Evolutionary conservation across 2,888 invertebrate species (phyloP).

Genomic region (Calliscelio sp.): DNA sequence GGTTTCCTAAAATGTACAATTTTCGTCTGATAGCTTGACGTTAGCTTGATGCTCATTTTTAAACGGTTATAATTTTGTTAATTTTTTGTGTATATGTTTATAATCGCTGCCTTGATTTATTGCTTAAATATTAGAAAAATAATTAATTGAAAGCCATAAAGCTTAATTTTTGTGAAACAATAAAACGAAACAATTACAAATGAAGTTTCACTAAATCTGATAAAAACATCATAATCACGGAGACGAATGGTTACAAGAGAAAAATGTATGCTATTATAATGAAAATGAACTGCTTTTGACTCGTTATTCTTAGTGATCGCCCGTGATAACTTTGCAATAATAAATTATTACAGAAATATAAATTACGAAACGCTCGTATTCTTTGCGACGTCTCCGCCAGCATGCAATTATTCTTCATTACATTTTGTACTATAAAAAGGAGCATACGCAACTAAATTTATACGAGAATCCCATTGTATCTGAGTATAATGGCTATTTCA

Average conservation of each 20-base stretch:
- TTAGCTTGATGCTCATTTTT: too few relatives aligned
- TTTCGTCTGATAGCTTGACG: too few relatives aligned
- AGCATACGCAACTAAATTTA: constrained; percentile 6
- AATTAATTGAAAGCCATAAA: too few relatives aligned
- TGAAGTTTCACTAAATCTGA: too few relatives aligned
- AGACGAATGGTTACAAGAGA: background rate
- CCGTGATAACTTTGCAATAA: background rate
- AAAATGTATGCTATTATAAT: background rate
- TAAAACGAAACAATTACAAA: too few relatives aligned
- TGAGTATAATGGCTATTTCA: constrained; percentile 20
- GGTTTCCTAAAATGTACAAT: too few relatives aligned
- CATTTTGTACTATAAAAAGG: background rate
- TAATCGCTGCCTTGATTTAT: too few relatives aligned
- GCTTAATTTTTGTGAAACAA: too few relatives aligned
- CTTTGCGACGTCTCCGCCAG: background rate
- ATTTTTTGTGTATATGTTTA: too few relatives aligned
- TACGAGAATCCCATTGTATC: background rate
- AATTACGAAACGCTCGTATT: background rate
- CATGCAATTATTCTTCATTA: constrained; percentile 14
- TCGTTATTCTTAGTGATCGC: background rate
- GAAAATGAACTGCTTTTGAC: constrained; percentile 17
- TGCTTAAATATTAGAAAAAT: too few relatives aligned
- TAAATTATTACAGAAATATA: background rate
- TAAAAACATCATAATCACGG: too few relatives aligned
- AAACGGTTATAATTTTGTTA: too few relatives aligned